These are phyloP conservation scores for Seriola rivoliana DNA, from an alignment of 2,113 vertebrate genomes.

Conservation along the genomic window DNA sequence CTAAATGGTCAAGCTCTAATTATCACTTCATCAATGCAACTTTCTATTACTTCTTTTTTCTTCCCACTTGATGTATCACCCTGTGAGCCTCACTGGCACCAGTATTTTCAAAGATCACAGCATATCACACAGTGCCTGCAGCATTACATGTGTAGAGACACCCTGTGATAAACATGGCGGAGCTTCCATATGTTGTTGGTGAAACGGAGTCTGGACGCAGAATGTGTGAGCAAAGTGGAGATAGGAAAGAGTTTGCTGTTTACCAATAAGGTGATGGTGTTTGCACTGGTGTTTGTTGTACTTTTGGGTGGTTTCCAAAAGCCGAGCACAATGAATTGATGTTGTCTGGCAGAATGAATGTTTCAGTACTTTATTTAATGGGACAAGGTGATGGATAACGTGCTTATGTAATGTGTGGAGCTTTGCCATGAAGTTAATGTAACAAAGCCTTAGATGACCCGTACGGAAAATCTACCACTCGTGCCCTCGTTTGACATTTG, in stretches of 20 bases:
- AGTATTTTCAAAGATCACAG: no score
- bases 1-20: not conserved
- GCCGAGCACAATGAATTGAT: slow-evolving; percentile 50
- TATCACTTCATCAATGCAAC: slow-evolving; percentile 45
- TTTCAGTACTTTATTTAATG: slow-evolving; percentile 66
- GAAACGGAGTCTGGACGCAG: slow-evolving; percentile 18
- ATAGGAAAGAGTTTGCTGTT: not conserved
- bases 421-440: slow-evolving; percentile 57
- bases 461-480: slow-evolving; percentile 18
- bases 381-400: slow-evolving; percentile 57
- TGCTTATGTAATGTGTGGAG: slow-evolving; percentile 63
- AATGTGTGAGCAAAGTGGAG: slow-evolving; percentile 2
- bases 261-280: slow-evolving; percentile 35
- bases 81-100: not conserved
- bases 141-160: slow-evolving; percentile 33
- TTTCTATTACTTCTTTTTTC: not conserved
- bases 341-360: slow-evolving; percentile 48
- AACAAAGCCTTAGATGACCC: slow-evolving; percentile 60
- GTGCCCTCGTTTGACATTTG: slow-evolving; percentile 46
- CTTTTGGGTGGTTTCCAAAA: slow-evolving; percentile 46
- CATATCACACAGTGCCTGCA: not conserved
- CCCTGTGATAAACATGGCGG: slow-evolving; percentile 29
- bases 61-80: slow-evolving; percentile 2
- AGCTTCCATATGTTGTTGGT: slow-evolving; percentile 13
- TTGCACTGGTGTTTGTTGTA: slow-evolving; percentile 1